Evolutionary conservation across 2,797 vertebrate genomes (phyloP).

Genomic region (Okamejei kenojei): DNA sequence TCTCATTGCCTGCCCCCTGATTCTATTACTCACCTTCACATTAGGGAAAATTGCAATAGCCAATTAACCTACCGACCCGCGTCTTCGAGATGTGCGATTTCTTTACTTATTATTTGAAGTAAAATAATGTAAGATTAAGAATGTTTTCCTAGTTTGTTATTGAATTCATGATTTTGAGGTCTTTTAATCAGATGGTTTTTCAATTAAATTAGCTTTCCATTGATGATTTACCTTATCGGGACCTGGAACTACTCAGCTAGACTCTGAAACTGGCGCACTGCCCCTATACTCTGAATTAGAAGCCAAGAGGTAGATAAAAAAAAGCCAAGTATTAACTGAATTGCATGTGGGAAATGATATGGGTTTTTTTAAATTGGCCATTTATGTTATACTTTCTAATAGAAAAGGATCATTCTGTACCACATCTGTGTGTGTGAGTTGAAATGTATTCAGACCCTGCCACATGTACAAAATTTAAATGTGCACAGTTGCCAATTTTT

Average conservation of each 20-base stretch:
- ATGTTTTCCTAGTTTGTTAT: not conserved
- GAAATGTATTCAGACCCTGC: not conserved
- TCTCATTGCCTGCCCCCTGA: no score
- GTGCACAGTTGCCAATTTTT: not conserved
- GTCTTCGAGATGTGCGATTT: not conserved
- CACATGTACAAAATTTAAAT: not conserved
- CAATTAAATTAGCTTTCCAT: not conserved
- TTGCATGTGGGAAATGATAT: not conserved
- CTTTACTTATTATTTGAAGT: not conserved
- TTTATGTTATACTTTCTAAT: not conserved
- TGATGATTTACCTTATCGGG: not conserved
- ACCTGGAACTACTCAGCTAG: not conserved
- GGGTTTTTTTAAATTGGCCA: not conserved
- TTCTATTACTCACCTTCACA: no score
- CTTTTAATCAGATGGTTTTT: not conserved
- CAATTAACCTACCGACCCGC: no score
- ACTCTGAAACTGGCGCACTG: not conserved
- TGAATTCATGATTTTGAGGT: not conserved
- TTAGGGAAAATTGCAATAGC: no score
- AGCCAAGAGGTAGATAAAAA: not conserved
- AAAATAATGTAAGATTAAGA: not conserved
- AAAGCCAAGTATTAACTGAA: slow-evolving; percentile 12
- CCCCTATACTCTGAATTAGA: not conserved
- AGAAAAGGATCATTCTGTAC: not conserved
- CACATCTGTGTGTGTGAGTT: not conserved